A percentile compares a stretch with the other conserved stretches of the same genome.
These are phyloP conservation scores for Eleginops maclovinus DNA, from an alignment of 2,113 vertebrate genomes.

Conservation along the genomic window DNA sequence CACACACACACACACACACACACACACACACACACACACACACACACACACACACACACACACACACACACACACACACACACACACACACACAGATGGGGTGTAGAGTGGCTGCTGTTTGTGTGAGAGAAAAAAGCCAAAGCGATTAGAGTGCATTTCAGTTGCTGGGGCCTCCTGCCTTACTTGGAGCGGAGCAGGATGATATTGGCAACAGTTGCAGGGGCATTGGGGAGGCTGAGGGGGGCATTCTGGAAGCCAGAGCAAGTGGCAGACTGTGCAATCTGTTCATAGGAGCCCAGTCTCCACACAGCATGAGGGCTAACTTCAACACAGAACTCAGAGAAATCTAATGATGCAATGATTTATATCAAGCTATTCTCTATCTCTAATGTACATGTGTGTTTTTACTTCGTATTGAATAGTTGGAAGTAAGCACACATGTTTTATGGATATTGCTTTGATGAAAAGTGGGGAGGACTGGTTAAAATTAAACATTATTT, in stretches of 20 bases:
- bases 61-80: conserved; percentile 22
- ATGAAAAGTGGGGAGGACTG: not conserved
- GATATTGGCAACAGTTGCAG: conserved; percentile 74
- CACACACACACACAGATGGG: conserved; percentile 67
- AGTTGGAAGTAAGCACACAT: not conserved
- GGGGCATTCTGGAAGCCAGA: conserved; percentile 65
- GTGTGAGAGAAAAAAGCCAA: conserved; percentile 67
- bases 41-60: conserved; percentile 31
- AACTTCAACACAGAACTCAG: conserved; percentile 68
- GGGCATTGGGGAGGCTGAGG: conserved; percentile 53
- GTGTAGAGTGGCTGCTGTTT: conserved; percentile 62
- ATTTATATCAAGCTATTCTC: not conserved
- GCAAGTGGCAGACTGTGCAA: conserved; percentile 81
- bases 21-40: conserved; percentile 33
- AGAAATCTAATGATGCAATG: not conserved
- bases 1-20: conserved; percentile 23
- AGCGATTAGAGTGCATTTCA: conserved; percentile 75
- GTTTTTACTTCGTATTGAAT: not conserved
- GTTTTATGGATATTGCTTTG: conserved; percentile 5
- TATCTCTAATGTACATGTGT: not conserved
- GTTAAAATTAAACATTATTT: not conserved
- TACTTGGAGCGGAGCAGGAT: conserved; percentile 62
- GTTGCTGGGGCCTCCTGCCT: conserved; percentile 67
- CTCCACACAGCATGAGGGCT: conserved; percentile 69
- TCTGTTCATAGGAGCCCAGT: conserved; percentile 78